These are phyloP conservation scores for Botia kubotai DNA, from an alignment of 2,797 vertebrate species.

Conservation along the genomic window DNA sequence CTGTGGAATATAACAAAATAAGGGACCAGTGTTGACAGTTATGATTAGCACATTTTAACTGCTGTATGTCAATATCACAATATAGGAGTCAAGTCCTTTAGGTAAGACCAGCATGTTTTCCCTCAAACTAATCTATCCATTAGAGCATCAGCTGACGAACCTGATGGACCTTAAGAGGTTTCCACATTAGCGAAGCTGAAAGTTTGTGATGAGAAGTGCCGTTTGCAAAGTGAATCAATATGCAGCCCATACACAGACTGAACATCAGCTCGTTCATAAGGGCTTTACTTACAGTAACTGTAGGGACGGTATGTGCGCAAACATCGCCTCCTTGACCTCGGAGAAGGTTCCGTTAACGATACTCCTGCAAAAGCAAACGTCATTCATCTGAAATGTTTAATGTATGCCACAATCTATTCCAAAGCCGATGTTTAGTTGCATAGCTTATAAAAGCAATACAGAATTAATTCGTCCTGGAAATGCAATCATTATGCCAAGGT, in stretches of 20 bases:
- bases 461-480: neutral
- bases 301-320: conserved; percentile 92
- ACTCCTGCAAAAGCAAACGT: conserved; percentile 79
- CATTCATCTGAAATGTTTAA: neutral
- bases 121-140: conserved; percentile 6
- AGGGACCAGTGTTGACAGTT: neutral
- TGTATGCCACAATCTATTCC: no score
- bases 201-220: neutral
- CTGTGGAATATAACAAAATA: no score
- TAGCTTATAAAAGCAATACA: neutral
- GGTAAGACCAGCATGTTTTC: neutral
- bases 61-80: no score
- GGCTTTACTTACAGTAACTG: conserved; percentile 91
- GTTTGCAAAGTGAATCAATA: neutral
- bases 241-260: neutral
- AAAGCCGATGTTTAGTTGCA: neutral
- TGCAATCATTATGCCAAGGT: neutral
- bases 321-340: conserved; percentile 96
- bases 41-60: no score
- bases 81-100: no score
- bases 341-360: conserved; percentile 95
- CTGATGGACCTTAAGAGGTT: neutral
- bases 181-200: neutral
- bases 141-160: neutral
- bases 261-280: neutral